Base-by-base conservation (phyloP, 92 coral and sea anemone species). In the Parazoanthus swiftii region DNA sequence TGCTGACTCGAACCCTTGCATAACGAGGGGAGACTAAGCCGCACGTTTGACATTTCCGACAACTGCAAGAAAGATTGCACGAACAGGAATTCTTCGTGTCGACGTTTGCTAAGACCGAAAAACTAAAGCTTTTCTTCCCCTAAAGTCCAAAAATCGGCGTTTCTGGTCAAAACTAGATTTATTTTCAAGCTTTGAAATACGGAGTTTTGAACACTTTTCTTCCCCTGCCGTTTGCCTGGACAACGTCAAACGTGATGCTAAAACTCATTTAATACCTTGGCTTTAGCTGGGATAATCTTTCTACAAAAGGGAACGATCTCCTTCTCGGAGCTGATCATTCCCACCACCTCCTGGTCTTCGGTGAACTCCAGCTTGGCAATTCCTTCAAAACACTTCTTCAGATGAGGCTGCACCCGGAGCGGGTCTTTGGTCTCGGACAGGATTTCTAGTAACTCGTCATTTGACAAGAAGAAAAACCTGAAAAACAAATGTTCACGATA, bases 271-370 rank as follows among this genome's bases (percentile, higher is more conserved):
- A 14, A 38, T 88, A 97, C 99, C 99, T 97, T 97, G 8, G 99
- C 99, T 75, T 97, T 97, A 67, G 99, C 99, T 21, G 99, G 99
- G 73, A 92, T 94, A 87, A 97, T 97, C 90, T 95, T 97, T 59
- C 92, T 89, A 50, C 93, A 78, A 81, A 93, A 97, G 5, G 99
- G 99, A 25, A 97, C 99, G 6, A 96, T 94, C 88, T 97, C 99
- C 39, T 97, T 97, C 91, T 97, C 99, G 0, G 99, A 98, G 29
- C 99, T 97, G 86, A 97, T 95, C 99, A 97, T 97, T 59, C 99
- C 99, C 16, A 97, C 99, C 42, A 97, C 96, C 86, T 97, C 99
- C 79, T 97, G 99, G 54, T 97, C 98, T 72, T 97, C 99, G 21
- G 99, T 97, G 81, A 97, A 97, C 93, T 97, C 99, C 65, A 97